Percentiles rank a stretch among this genome's conserved stretches.
Evolutionary conservation across 2,888 invertebrate genomes (phyloP).

Genomic region (Morpho achilles): DNA sequence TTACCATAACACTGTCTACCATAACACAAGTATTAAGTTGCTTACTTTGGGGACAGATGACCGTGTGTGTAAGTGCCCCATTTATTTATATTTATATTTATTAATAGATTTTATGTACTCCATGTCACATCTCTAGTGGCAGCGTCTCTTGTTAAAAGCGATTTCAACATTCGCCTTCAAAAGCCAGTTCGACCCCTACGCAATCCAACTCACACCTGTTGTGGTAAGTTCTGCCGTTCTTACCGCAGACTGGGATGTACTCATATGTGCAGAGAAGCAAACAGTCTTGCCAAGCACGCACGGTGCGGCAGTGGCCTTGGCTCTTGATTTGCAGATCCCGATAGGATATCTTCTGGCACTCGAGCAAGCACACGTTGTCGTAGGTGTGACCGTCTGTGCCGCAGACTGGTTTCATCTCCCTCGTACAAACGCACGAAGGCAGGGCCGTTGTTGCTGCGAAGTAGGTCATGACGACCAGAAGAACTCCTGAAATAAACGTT

Average conservation of each 20-base stretch:
- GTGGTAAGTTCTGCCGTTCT: conserved; percentile 32
- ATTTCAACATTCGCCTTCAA: not conserved
- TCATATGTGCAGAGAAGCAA: conserved; percentile 7
- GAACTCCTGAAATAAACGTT: conserved; percentile 6
- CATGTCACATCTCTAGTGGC: no score
- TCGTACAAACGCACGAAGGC: conserved; percentile 46
- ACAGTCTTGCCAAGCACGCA: no score
- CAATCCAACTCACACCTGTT: conserved; percentile 39
- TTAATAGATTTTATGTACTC: no score
- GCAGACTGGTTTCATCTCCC: conserved; percentile 76
- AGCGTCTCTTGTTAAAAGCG: not conserved
- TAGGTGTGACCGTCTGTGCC: conserved; percentile 86
- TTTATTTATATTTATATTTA: no score
- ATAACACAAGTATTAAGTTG: no score
- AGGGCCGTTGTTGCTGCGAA: conserved; percentile 32
- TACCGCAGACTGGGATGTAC: conserved; percentile 18
- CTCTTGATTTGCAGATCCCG: conserved; percentile 21
- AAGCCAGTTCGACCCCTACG: conserved; percentile 8
- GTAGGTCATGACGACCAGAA: conserved; percentile 36
- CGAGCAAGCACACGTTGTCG: conserved; percentile 81
- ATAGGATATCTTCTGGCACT: conserved; percentile 50
- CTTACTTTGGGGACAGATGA: no score
- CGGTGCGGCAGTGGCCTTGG: conserved; percentile 27
- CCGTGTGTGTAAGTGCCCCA: no score
- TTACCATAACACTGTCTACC: no score